Evolutionary conservation across 2,113 vertebrate species (phyloP).

Genomic region (Neolamprologus sp.): DNA sequence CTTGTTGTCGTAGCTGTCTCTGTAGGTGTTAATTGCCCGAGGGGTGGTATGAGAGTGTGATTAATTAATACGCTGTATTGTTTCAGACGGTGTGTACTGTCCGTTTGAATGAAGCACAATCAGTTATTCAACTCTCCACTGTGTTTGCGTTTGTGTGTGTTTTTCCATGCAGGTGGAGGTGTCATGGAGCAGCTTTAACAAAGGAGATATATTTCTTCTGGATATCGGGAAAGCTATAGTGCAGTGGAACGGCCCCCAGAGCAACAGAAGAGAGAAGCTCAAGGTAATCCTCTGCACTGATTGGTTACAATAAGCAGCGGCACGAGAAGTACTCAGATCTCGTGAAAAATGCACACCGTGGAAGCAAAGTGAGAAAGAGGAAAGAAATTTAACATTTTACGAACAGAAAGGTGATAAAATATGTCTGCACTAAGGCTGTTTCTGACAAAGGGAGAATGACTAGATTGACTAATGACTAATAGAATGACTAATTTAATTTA

Average conservation of each 20-base stretch:
- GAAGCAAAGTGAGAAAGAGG: neutral
- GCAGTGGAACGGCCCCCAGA: slow-evolving; percentile 86
- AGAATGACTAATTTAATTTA: neutral
- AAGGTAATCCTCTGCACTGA: slow-evolving; percentile 60
- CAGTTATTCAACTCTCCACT: neutral
- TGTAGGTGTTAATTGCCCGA: neutral
- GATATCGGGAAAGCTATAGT: slow-evolving; percentile 85
- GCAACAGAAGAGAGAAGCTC: slow-evolving; percentile 83
- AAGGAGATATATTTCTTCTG: slow-evolving; percentile 83
- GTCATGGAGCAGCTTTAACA: slow-evolving; percentile 87
- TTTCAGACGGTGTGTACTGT: neutral
- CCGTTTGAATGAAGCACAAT: neutral
- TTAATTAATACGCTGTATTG: neutral
- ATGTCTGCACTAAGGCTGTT: neutral
- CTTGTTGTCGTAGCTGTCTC: slow-evolving; percentile 4
- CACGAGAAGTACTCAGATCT: neutral
- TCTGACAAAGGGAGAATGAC: neutral
- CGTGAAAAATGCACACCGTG: neutral
- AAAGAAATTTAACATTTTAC: neutral
- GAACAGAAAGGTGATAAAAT: neutral
- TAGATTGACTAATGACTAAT: neutral
- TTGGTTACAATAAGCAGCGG: neutral
- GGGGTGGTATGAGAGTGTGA: neutral
- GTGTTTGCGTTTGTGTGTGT: neutral
- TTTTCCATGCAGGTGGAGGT: slow-evolving; percentile 72